Base-by-base conservation (phyloP, 2,113 vertebrate genomes). In the Microcebus ravelobensis region DNA sequence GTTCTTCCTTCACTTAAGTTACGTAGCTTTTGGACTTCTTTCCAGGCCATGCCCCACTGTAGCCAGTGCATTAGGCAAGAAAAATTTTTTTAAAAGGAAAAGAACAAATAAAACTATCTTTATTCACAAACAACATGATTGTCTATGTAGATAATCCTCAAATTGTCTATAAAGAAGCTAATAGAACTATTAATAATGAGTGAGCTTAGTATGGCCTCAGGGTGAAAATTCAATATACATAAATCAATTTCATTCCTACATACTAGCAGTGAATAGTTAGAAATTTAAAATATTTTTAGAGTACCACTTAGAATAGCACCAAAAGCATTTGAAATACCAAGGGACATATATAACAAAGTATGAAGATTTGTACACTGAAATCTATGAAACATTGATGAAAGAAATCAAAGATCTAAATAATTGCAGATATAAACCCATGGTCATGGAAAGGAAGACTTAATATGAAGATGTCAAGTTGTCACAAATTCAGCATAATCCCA, bases 281-380 rank as follows among this genome's bases (percentile, higher is more conserved):
- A 86, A 96, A 95, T 86, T 63, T 21, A 21, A 76, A 27, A 76
- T 27, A 39, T 36, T 34, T 34, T 63, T 52, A n/a, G 85, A 27
- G 8, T 90, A n/a, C 67, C 45, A 65, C 42, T 94, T 81, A 87
- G 1, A 90, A 25, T 70, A 86, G 45, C 45, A 50, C 39, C 29
- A 55, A 9, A 71, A 61, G 39, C 29, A n/a, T 5, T 63, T 77
- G 21, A 76, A 83, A 61, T 91, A n/a, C 29, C 61, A 87, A 82
- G 18, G 9, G 23, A 76, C 59, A 67, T 42, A 85, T 27, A 17
- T 93, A 73, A 52, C 31, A 88, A 80, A 93, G 71, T 91, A 45
- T 88, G 39, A 93, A 82, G 63, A 59, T 95, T 92, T 87, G 13
- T 80, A 17, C 81, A 36, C 48, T 82, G 61, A 95, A 83, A 91